Percentiles rank a stretch among this genome's conserved stretches.
Conservation (phyloP, 2,888 invertebrate genomes). For the Salticus scenicus region DNA sequence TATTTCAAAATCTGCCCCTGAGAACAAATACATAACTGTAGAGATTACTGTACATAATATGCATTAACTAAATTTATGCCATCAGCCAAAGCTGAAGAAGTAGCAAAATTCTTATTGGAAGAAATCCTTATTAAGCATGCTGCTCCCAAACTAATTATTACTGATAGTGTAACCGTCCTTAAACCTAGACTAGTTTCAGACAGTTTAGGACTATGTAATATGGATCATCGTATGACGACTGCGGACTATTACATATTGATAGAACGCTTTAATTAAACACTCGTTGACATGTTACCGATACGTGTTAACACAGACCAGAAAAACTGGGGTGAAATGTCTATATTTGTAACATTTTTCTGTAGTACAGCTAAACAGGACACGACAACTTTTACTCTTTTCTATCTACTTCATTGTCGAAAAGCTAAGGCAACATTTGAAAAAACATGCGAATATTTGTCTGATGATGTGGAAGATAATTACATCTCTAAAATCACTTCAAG, state of each 20-base stretch:
- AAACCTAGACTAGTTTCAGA: constrained; percentile 7
- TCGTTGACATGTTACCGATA: neutral
- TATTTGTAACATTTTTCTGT: neutral
- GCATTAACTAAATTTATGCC: too few species aligned
- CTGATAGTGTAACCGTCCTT: neutral
- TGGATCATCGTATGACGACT: neutral
- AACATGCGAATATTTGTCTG: neutral
- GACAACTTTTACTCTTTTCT: neutral
- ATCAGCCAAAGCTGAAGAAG: too few species aligned
- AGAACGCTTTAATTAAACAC: constrained; percentile 21
- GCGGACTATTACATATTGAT: neutral
- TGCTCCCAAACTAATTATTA: neutral
- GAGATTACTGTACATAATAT: neutral
- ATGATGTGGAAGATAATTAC: neutral
- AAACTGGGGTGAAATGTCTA: neutral
- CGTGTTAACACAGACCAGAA: neutral
- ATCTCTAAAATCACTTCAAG: neutral
- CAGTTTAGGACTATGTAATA: neutral
- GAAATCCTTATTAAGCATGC: constrained; percentile 61
- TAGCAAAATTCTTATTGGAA: constrained; percentile 64
- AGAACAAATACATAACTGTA: constrained; percentile 66
- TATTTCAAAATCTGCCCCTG: constrained; percentile 50
- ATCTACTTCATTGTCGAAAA: neutral
- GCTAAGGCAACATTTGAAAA: neutral
- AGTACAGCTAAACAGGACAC: neutral